Evolutionary conservation across 1,140 invertebrate genomes (phyloP).

Genomic region (Drosophila sechellia): DNA sequence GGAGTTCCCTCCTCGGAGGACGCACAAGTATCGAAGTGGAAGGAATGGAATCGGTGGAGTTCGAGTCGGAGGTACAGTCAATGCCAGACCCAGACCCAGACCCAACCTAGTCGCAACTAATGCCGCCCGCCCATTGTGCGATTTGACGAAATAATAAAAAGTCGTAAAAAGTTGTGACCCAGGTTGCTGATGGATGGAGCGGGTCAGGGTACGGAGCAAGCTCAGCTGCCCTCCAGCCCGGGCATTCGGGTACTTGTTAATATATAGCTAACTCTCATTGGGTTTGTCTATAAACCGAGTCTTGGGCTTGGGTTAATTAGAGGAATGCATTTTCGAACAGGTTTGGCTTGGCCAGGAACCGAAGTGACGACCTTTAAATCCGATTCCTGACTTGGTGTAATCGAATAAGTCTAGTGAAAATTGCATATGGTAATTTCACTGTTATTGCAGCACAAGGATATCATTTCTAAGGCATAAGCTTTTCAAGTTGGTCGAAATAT

Average conservation of each 20-base stretch:
- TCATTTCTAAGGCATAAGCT: not conserved
- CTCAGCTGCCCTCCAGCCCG: not conserved
- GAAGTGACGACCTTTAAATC: not conserved
- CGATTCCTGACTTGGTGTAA: not conserved
- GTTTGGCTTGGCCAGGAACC: not conserved
- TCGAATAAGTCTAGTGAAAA: slow-evolving; percentile 5
- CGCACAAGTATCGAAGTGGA: slow-evolving; percentile 4
- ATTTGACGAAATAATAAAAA: slow-evolving; percentile 82
- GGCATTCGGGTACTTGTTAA: slow-evolving; percentile 36
- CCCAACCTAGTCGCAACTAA: slow-evolving; percentile 54
- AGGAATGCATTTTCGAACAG: slow-evolving; percentile 39
- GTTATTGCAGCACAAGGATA: slow-evolving; percentile 6
- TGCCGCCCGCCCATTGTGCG: slow-evolving; percentile 55
- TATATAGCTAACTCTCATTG: slow-evolving; percentile 37
- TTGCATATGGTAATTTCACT: not conserved
- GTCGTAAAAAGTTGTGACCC: slow-evolving; percentile 73
- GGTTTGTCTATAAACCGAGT: slow-evolving; percentile 32
- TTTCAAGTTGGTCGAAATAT: not conserved
- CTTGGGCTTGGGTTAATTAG: slow-evolving; percentile 44
- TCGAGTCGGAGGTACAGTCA: not conserved
- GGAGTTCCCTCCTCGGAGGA: slow-evolving; percentile 10
- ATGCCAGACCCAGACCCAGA: slow-evolving; percentile 22
- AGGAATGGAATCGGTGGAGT: slow-evolving; percentile 16
- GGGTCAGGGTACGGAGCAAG: too few species aligned
- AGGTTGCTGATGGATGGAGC: not conserved